Conservation (phyloP, 2,113 vertebrate species). For the Myotis yumanensis region DNA sequence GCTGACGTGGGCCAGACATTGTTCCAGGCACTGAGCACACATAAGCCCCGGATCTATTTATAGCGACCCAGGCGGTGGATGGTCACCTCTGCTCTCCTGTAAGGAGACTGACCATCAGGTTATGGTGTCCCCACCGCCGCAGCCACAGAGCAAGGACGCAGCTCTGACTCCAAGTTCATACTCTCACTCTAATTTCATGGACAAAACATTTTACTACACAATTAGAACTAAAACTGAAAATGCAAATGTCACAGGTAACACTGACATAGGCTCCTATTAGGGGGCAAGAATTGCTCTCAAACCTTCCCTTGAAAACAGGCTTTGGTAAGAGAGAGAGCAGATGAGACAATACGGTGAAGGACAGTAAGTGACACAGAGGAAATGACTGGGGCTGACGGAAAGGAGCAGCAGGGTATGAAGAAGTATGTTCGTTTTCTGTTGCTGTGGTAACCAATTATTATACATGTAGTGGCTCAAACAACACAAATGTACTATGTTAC, state of each 20-base stretch:
- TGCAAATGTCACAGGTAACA: background rate
- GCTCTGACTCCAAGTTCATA: background rate
- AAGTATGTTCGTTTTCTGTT: background rate
- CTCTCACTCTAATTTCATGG: background rate
- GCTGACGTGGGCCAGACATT: background rate
- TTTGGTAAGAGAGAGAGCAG: background rate
- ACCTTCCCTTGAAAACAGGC: background rate
- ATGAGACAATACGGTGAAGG: background rate
- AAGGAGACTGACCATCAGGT: background rate
- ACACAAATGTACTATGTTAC: background rate
- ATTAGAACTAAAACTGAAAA: background rate
- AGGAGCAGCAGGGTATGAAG: background rate
- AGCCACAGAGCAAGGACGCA: background rate
- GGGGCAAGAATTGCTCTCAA: background rate
- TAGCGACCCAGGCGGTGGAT: background rate
- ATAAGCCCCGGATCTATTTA: background rate
- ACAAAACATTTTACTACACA: background rate
- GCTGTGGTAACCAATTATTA: background rate
- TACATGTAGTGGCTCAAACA: background rate
- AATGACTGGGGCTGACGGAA: background rate
- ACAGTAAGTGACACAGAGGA: background rate
- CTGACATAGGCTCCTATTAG: background rate
- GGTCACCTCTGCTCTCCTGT: background rate
- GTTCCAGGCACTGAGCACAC: background rate
- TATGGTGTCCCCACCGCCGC: rapidly evolving